Percentiles rank a stretch among this genome's conserved stretches.
Evolutionary conservation across 2,797 vertebrate genomes (phyloP).

Genomic region (Mormyrus proboscirostris): DNA sequence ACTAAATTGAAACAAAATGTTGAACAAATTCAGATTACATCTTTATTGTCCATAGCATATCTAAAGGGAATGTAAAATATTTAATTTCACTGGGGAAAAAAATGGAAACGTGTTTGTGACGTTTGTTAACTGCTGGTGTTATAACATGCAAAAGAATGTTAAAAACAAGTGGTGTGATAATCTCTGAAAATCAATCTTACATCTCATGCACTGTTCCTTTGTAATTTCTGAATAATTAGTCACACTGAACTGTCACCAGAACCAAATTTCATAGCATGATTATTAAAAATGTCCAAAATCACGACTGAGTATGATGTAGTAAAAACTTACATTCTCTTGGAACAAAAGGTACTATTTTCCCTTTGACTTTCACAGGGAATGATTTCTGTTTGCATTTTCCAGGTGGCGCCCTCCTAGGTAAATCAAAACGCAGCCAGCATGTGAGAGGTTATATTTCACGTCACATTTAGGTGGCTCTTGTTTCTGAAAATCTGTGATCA

Average conservation of each 20-base stretch:
- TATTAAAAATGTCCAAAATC: not conserved
- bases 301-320: not conserved
- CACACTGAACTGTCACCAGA: not conserved
- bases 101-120: not conserved
- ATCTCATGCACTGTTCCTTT: not conserved
- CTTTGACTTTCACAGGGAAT: slow-evolving; percentile 65
- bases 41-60: not conserved
- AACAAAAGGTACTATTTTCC: slow-evolving; percentile 62
- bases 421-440: not conserved
- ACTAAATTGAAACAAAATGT: not conserved
- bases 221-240: not conserved
- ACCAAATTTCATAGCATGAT: not conserved
- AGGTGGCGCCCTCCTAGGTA: slow-evolving; percentile 69
- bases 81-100: not conserved
- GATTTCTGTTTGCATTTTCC: slow-evolving; percentile 72
- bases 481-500: not conserved
- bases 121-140: not conserved
- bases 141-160: not conserved
- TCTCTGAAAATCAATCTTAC: not conserved
- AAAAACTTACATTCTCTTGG: slow-evolving; percentile 65
- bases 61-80: not conserved
- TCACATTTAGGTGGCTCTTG: not conserved
- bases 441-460: not conserved
- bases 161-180: not conserved
- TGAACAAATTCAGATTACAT: slow-evolving; percentile 21